A percentile compares a stretch with the other conserved stretches of the same genome.
phyloP scores from a whole-genome alignment of 2,888 invertebrate species.

The Crepidodera aurea region DNA sequence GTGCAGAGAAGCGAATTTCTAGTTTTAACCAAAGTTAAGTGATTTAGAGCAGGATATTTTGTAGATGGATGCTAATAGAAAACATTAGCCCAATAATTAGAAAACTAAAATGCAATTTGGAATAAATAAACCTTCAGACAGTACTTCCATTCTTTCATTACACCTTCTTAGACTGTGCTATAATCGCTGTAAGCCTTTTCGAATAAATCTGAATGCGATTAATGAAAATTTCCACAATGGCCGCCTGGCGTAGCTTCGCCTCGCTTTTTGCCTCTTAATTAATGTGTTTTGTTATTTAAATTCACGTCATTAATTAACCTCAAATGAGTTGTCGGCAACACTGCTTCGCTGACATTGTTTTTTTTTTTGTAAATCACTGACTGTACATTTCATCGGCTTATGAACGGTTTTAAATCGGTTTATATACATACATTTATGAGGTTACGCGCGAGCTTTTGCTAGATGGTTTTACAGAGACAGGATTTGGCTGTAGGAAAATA shows the following conservation, averaged over 20 bases:
- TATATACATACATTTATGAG: background rate
- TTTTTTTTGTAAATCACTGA: slow-evolving; percentile 6
- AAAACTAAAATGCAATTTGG: too few species aligned
- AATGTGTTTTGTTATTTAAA: slow-evolving; percentile 46
- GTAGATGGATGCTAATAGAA: too few species aligned
- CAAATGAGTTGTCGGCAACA: slow-evolving; percentile 38
- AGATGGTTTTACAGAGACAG: background rate
- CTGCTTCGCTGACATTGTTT: slow-evolving; percentile 27
- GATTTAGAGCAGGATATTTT: too few species aligned
- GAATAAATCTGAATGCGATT: slow-evolving; percentile 29
- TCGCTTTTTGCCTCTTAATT: slow-evolving; percentile 37
- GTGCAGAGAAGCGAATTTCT: too few species aligned
- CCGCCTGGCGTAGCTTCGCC: slow-evolving; percentile 7
- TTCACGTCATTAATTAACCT: slow-evolving; percentile 43
- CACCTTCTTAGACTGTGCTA: slow-evolving; percentile 20
- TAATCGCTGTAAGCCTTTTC: background rate
- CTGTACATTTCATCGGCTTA: slow-evolving; percentile 8
- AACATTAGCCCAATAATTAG: too few species aligned
- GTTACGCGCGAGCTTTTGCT: background rate
- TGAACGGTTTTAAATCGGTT: slow-evolving; percentile 2
- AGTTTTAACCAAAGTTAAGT: too few species aligned
- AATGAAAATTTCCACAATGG: slow-evolving; percentile 30
- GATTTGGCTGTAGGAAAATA: background rate
- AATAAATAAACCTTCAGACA: too few species aligned
- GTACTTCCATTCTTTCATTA: too few species aligned